These are phyloP conservation scores for Galaxea fascicularis DNA, from an alignment of 92 coral and sea anemone species.

Conservation along the genomic window DNA sequence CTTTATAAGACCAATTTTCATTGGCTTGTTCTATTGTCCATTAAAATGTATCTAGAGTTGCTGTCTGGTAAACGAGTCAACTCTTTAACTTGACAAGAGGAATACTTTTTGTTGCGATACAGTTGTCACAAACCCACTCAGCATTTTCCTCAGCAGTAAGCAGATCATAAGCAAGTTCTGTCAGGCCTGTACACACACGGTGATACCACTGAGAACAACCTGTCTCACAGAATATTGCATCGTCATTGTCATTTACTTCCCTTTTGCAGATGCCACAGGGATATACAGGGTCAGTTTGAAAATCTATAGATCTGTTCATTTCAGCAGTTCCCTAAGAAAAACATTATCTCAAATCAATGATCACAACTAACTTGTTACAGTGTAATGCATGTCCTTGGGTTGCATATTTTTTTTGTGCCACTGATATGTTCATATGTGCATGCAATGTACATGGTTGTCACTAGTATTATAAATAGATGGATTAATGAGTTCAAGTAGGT, in stretches of 20 bases:
- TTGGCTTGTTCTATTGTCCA: not conserved
- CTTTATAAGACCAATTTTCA: not conserved
- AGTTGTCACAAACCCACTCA: constrained; percentile 97
- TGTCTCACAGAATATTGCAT: constrained; percentile 96
- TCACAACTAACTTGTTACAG: not conserved
- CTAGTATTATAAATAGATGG: no score
- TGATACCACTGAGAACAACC: constrained; percentile 99
- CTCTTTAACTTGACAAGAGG: constrained; percentile 91
- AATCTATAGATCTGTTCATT: constrained; percentile 30
- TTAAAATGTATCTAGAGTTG: not conserved
- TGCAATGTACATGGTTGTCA: no score
- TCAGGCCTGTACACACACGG: constrained; percentile 94
- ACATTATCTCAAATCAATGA: not conserved
- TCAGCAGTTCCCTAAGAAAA: constrained; percentile 22
- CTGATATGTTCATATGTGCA: no score
- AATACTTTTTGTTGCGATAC: constrained; percentile 90
- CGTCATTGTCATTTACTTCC: constrained; percentile 96
- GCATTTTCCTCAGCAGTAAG: constrained; percentile 91
- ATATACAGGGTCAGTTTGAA: constrained; percentile 70
- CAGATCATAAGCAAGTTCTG: constrained; percentile 90
- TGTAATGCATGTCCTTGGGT: no score
- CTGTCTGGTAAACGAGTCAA: constrained; percentile 30
- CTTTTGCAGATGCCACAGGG: constrained; percentile 98
- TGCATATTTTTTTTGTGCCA: no score
- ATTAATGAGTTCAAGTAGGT: no score